Evolutionary conservation across 2,888 invertebrate genomes (phyloP).

Genomic region (Microplitis deprimator): DNA sequence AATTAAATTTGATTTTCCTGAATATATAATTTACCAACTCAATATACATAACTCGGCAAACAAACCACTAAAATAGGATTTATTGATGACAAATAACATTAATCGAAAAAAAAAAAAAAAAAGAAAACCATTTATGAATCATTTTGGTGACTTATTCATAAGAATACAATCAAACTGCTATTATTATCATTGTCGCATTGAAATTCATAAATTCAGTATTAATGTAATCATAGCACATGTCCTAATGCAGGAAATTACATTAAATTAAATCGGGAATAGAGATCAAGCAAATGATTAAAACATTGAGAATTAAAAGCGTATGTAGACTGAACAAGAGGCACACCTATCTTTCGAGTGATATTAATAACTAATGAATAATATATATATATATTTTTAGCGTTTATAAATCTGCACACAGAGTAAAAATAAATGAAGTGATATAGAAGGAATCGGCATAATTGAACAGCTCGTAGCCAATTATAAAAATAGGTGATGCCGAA

Average conservation of each 20-base stretch:
- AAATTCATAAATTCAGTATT: background rate
- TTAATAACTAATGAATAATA: background rate
- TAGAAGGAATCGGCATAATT: slow-evolving; percentile 51
- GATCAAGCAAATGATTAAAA: background rate
- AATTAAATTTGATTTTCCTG: no score
- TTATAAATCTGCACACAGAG: background rate
- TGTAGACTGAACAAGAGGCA: no score
- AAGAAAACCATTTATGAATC: background rate
- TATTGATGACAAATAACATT: no score
- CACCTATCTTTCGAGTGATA: background rate
- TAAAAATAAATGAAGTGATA: background rate
- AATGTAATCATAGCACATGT: background rate
- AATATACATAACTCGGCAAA: no score
- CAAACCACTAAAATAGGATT: no score
- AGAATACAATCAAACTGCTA: background rate
- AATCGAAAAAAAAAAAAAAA: background rate
- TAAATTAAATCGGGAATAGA: background rate
- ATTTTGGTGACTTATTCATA: background rate
- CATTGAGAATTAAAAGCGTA: background rate
- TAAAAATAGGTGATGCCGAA: slow-evolving; percentile 60
- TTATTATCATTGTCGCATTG: background rate
- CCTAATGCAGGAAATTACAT: background rate
- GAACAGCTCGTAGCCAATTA: slow-evolving; percentile 63
- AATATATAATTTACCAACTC: no score
- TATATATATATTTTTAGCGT: background rate